A percentile compares a stretch with the other conserved stretches of the same genome.
Conservation (phyloP, 2,888 invertebrate genomes). For the Microdon myrmicae region DNA sequence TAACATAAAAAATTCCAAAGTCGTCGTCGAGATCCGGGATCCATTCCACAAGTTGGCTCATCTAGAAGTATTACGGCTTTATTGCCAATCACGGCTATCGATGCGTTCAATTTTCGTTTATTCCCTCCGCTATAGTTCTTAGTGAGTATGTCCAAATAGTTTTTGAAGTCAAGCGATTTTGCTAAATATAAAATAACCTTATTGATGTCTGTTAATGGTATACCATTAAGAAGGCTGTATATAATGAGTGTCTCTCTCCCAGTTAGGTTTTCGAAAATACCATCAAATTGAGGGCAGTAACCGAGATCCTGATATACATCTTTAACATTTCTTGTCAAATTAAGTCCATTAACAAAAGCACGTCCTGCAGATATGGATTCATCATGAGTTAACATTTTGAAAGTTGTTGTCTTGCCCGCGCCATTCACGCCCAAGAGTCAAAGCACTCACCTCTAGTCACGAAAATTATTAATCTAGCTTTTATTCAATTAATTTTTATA, state of each 20-base stretch:
- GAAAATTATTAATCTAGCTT: too few species aligned
- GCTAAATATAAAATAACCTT: slow-evolving; percentile 63
- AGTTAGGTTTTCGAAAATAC: slow-evolving; percentile 76
- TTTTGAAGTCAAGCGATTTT: slow-evolving; percentile 71
- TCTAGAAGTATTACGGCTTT: slow-evolving; percentile 78
- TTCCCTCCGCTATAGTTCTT: slow-evolving; percentile 77
- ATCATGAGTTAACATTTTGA: slow-evolving; percentile 91
- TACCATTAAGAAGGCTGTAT: slow-evolving; percentile 74
- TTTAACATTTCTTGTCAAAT: slow-evolving; percentile 69
- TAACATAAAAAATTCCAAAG: slow-evolving; percentile 81
- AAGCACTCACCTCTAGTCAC: slow-evolving; percentile 74
- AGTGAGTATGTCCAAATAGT: slow-evolving; percentile 73
- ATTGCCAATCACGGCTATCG: slow-evolving; percentile 76
- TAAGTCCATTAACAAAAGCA: slow-evolving; percentile 74
- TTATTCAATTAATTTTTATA: too few species aligned
- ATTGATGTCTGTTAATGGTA: slow-evolving; percentile 65
- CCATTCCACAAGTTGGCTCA: slow-evolving; percentile 73
- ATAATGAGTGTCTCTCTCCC: slow-evolving; percentile 77
- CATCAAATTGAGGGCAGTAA: slow-evolving; percentile 83
- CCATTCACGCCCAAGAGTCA: slow-evolving; percentile 87
- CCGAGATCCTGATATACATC: slow-evolving; percentile 73
- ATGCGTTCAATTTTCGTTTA: slow-evolving; percentile 78
- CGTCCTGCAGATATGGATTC: slow-evolving; percentile 76
- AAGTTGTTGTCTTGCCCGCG: slow-evolving; percentile 88
- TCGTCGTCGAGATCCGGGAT: slow-evolving; percentile 72